Evolutionary conservation across 2,113 vertebrate genomes (phyloP).

Genomic region (Pluvianellus socialis): DNA sequence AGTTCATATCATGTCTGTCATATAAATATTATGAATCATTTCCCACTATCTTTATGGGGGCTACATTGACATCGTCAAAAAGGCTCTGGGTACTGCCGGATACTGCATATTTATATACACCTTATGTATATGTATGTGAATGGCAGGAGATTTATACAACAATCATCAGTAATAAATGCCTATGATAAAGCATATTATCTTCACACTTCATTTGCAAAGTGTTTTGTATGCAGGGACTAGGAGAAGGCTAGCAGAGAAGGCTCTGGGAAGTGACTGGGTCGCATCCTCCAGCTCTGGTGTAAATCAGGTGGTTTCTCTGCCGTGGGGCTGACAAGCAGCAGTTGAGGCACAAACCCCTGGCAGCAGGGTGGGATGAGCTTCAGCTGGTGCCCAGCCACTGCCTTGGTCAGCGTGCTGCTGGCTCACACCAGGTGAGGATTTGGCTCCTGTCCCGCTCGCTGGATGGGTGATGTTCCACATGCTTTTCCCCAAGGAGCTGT

Average conservation of each 20-base stretch:
- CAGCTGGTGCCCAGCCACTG: background rate
- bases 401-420: background rate
- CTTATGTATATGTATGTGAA: constrained; percentile 48
- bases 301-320: background rate
- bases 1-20: constrained; percentile 75
- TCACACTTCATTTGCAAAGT: constrained; percentile 38
- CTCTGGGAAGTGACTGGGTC: background rate
- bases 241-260: background rate
- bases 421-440: background rate
- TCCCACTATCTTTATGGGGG: constrained; percentile 73
- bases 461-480: background rate
- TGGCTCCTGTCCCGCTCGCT: background rate
- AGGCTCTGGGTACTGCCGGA: background rate
- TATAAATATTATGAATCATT: constrained; percentile 78
- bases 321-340: background rate
- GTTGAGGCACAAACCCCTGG: background rate
- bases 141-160: constrained; percentile 49
- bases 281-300: background rate
- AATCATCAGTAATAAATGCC: constrained; percentile 47
- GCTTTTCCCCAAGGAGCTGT: background rate
- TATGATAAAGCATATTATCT: constrained; percentile 58
- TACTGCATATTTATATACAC: constrained; percentile 25
- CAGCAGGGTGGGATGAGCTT: background rate
- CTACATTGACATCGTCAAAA: constrained; percentile 43
- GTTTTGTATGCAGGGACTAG: constrained; percentile 32